A percentile compares a stretch with the other conserved stretches of the same genome.
phyloP scores from a whole-genome alignment of 2,888 invertebrate genomes.

The Tetanocera ferruginea region DNA sequence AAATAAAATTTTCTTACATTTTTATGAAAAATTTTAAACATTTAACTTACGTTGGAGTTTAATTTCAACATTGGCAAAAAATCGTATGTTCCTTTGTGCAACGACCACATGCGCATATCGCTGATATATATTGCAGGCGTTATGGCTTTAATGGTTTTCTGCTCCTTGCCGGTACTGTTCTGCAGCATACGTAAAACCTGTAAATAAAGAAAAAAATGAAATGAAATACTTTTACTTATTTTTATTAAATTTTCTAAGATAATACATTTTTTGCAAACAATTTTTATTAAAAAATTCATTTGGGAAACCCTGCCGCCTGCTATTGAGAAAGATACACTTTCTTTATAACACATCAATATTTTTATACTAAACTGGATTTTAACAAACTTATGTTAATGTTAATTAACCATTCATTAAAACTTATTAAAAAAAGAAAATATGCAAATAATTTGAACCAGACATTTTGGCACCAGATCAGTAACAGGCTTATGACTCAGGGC shows the following conservation, averaged over 20 bases:
- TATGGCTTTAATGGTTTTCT: slow-evolving; percentile 41
- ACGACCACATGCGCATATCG: slow-evolving; percentile 50
- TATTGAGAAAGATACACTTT: no score
- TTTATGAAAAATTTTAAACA: no score
- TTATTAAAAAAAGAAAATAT: no score
- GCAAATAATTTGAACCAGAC: no score
- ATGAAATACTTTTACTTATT: neutral
- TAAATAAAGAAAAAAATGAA: slow-evolving; percentile 28
- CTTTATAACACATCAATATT: no score
- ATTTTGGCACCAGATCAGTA: no score
- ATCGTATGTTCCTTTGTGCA: slow-evolving; percentile 52
- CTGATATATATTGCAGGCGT: slow-evolving; percentile 53
- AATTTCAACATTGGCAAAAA: slow-evolving; percentile 57
- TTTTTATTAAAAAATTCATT: neutral
- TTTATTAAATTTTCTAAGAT: neutral
- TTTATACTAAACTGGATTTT: no score
- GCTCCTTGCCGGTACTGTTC: slow-evolving; percentile 47
- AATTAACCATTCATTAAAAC: no score
- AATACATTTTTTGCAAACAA: neutral
- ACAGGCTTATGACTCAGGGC: no score
- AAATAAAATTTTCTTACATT: no score
- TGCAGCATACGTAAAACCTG: slow-evolving; percentile 52
- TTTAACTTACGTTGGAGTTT: slow-evolving; percentile 52
- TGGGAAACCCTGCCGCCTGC: neutral
- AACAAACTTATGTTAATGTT: no score